Evolutionary conservation across 2,888 invertebrate species (phyloP), one percentile per base, ranked within the genome.

Genomic region (Mimas tiliae): DNA sequence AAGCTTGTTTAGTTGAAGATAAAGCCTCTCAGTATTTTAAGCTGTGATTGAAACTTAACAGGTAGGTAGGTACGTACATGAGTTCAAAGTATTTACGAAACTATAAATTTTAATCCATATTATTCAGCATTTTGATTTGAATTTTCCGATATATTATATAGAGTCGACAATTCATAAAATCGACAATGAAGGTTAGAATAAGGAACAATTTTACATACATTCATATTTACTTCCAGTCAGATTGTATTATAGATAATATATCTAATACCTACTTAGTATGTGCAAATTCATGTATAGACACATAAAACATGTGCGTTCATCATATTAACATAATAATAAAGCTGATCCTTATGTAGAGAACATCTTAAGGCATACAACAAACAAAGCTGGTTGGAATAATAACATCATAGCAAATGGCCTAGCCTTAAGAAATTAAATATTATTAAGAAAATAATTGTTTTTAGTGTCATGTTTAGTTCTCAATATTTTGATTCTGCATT

Each of bases 281-380:
- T 42, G 58, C 58, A 9, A 42, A 38, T 58, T 42, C 42, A 42
- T 19, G 19, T 16, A 42, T 12, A 58, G 42, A 19, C 11, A 38
- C 42, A 58, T 55, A 58, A 58, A 42, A 19, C 19, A 55, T 55
- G 55, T 55, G 16, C 42, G 58, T 38, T 58, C 58, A 58, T 58
- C 58, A 12, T 38, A 58, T 58, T 19, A 58, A 58, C 58, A 58
- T 58, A 58, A 64, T 19, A 68, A 76, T 74, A 72, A 72, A 71
- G 75, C 68, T 70, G 74, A 77, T 78, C 79, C 78, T 77, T 81
- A 73, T 73, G 69, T 70, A 69, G 67, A 70, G 69, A 67, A 74
- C 67, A 70, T 73, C 70, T 67, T 68, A 71, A 70, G 75, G 72
- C 72, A 76, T 74, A 69, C 27, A 64, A 70, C 68, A 64, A 68